phyloP scores from a whole-genome alignment of 2,113 vertebrate species.

The Hippocampus barbouri region DNA sequence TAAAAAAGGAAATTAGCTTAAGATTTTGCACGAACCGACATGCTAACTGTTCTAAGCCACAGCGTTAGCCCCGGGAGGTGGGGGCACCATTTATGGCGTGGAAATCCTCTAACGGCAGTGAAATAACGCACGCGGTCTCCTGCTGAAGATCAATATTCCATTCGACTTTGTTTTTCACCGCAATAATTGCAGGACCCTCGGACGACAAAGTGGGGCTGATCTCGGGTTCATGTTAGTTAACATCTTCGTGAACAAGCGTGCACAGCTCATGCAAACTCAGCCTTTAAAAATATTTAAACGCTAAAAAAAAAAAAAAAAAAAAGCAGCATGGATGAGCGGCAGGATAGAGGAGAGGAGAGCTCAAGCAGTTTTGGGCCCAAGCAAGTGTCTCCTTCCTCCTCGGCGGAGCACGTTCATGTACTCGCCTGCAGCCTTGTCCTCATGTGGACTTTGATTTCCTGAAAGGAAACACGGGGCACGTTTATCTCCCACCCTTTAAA shows the following conservation, averaged over 20 bases:
- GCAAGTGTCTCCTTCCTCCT: not conserved
- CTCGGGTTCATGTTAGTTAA: slow-evolving; percentile 2
- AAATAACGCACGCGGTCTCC: slow-evolving; percentile 17
- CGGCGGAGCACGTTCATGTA: not conserved
- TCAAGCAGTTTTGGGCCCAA: not conserved
- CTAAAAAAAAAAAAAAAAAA: slow-evolving; percentile 1
- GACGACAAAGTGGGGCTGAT: slow-evolving; percentile 13
- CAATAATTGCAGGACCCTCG: slow-evolving; percentile 39
- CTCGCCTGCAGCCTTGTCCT: not conserved
- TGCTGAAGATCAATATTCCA: slow-evolving; percentile 22
- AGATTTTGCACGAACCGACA: no score
- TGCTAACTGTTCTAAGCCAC: no score
- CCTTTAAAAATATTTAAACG: not conserved
- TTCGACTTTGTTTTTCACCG: slow-evolving; percentile 13
- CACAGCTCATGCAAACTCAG: not conserved
- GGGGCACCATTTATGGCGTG: not conserved
- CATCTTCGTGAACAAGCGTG: not conserved
- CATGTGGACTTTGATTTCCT: not conserved
- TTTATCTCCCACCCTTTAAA: not conserved
- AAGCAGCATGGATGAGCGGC: slow-evolving; percentile 6
- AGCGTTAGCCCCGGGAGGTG: no score
- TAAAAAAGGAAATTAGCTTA: no score
- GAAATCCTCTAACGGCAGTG: slow-evolving; percentile 33
- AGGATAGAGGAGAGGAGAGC: not conserved
- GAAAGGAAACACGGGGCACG: not conserved